These are phyloP conservation scores for Lanistes nyassanus DNA, from an alignment of 1,140 invertebrate species.

Conservation along the genomic window DNA sequence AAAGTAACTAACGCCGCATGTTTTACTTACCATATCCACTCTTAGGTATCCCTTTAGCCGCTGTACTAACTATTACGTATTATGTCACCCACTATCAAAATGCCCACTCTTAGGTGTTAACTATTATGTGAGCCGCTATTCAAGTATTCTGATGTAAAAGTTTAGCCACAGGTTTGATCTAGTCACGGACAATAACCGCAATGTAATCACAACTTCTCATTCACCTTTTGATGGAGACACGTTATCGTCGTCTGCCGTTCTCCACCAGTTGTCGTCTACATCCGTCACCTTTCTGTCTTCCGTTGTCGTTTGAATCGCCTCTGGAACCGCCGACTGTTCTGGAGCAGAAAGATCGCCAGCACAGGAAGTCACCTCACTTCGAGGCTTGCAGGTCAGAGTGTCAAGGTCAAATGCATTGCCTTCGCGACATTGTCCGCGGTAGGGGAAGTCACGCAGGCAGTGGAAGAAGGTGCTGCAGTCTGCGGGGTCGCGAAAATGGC, in stretches of 20 bases:
- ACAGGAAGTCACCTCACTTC: slow-evolving; percentile 8
- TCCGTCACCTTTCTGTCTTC: background rate
- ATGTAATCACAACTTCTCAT: background rate
- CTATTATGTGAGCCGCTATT: no score
- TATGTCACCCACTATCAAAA: no score
- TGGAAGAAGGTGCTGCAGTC: slow-evolving; percentile 27
- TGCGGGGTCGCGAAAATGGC: slow-evolving; percentile 22
- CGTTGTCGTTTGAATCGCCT: background rate
- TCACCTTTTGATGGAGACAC: background rate
- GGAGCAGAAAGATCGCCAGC: background rate
- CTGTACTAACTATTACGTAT: no score
- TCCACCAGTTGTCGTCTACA: background rate
- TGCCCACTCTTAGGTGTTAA: no score
- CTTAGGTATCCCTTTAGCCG: no score
- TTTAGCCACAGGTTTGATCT: background rate
- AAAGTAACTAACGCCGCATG: no score
- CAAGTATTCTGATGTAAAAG: no score
- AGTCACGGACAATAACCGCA: background rate
- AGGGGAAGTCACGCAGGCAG: slow-evolving; percentile 22
- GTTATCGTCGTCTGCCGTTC: background rate
- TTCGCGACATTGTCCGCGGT: slow-evolving; percentile 14
- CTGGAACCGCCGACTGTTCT: background rate
- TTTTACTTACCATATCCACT: no score
- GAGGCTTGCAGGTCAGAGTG: slow-evolving; percentile 17
- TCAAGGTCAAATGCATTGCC: slow-evolving; percentile 21